These are phyloP conservation scores for Xestia rhomboidea DNA, from an alignment of 2,888 invertebrate species.

Conservation along the genomic window DNA sequence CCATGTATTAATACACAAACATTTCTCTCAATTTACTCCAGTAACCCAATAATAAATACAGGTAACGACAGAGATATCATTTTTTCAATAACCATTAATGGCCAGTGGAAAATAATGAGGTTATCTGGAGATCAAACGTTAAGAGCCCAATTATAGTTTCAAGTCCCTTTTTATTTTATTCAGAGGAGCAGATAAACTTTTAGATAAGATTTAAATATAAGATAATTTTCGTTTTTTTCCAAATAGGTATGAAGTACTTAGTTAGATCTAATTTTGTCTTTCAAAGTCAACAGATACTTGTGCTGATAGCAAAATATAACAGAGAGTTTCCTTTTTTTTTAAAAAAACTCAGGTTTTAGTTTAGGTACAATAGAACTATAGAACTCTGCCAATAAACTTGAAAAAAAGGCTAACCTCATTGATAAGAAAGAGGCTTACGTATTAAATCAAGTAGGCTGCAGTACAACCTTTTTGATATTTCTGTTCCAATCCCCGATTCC, in stretches of 20 bases:
- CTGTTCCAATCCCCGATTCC: not conserved
- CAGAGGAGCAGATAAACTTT: not conserved
- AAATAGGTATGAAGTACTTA: not conserved
- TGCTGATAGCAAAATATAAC: not conserved
- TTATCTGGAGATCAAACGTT: constrained; percentile 46
- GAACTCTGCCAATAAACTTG: not conserved
- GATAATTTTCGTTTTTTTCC: not conserved
- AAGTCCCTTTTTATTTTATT: constrained; percentile 7
- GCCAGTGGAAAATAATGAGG: constrained; percentile 50
- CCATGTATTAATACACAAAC: not conserved
- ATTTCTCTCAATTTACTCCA: constrained; percentile 14
- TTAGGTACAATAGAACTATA: not conserved
- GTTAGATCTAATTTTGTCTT: not conserved
- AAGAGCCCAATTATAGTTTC: constrained; percentile 35
- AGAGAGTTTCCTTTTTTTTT: no score
- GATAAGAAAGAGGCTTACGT: not conserved
- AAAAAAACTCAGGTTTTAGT: no score
- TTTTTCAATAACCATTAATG: constrained; percentile 37
- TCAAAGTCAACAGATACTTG: not conserved
- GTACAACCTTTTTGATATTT: no score
- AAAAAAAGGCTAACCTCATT: not conserved
- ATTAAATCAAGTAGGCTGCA: no score
- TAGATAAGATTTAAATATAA: not conserved
- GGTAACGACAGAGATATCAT: constrained; percentile 3
- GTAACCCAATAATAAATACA: constrained; percentile 16